Percentiles rank a stretch among this genome's conserved stretches.
These are phyloP conservation scores for Pseudochromis fuscus DNA, from an alignment of 2,797 vertebrate species.

Conservation along the genomic window DNA sequence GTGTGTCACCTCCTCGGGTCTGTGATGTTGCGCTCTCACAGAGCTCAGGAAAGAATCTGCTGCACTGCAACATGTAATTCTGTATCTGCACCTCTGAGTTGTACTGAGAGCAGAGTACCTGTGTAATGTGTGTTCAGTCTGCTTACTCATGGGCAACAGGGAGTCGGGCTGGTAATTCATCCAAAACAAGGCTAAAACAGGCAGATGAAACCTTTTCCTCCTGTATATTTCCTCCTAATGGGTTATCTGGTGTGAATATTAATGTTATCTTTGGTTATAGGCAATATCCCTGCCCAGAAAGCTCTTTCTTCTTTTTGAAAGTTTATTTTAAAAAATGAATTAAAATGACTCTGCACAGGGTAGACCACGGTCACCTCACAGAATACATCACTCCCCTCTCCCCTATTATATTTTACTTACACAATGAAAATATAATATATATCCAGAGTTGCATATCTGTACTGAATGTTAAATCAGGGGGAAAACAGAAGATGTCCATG, in stretches of 20 bases:
- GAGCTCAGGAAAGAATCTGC: slow-evolving; percentile 69
- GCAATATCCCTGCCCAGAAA: slow-evolving; percentile 51
- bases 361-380: slow-evolving; percentile 56
- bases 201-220: slow-evolving; percentile 41
- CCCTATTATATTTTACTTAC: slow-evolving; percentile 55
- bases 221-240: slow-evolving; percentile 59
- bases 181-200: slow-evolving; percentile 52
- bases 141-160: slow-evolving; percentile 56
- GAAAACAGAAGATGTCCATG: slow-evolving; percentile 65
- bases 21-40: slow-evolving; percentile 55
- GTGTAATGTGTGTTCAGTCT: slow-evolving; percentile 50
- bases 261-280: slow-evolving; percentile 58
- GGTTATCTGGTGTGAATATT: slow-evolving; percentile 52
- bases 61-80: slow-evolving; percentile 53
- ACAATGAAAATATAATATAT: slow-evolving; percentile 52
- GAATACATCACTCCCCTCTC: slow-evolving; percentile 33
- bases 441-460: slow-evolving; percentile 61
- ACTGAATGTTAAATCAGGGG: slow-evolving; percentile 71
- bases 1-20: slow-evolving; percentile 45
- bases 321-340: slow-evolving; percentile 47
- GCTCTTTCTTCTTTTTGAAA: slow-evolving; percentile 9
- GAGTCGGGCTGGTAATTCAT: slow-evolving; percentile 55
- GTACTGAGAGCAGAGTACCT: slow-evolving; percentile 44
- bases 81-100: slow-evolving; percentile 53
- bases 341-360: slow-evolving; percentile 50